A percentile compares a stretch with the other conserved stretches of the same genome.
phyloP scores from a whole-genome alignment of 2,113 vertebrate genomes.

The Lasiurus borealis region DNA sequence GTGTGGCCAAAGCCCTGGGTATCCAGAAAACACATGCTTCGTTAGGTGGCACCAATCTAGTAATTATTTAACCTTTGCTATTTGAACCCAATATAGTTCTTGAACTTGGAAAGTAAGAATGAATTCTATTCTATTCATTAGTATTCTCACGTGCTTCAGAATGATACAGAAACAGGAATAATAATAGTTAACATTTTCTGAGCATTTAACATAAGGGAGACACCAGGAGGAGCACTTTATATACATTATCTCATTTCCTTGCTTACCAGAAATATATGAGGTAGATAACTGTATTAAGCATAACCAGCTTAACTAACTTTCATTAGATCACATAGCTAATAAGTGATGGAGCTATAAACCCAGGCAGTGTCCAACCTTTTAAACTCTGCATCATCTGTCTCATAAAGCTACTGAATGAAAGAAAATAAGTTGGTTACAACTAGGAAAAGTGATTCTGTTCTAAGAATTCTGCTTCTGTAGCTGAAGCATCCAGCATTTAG shows the following conservation, averaged over 20 bases:
- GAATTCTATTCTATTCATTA: conserved; percentile 34
- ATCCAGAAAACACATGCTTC: neutral
- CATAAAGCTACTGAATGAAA: neutral
- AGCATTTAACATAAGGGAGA: neutral
- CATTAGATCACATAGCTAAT: neutral
- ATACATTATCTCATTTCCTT: neutral
- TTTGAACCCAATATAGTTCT: neutral
- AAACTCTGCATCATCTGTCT: neutral
- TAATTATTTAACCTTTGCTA: conserved; percentile 45
- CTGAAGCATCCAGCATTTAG: neutral
- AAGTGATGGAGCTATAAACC: neutral
- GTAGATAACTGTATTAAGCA: neutral
- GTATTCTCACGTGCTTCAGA: conserved; percentile 3
- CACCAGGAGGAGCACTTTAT: neutral
- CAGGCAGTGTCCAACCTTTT: neutral
- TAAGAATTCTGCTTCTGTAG: neutral
- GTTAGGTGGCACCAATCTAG: neutral
- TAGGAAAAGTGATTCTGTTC: neutral
- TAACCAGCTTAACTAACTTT: neutral
- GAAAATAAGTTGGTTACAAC: neutral
- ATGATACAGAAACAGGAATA: neutral
- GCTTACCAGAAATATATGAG: neutral
- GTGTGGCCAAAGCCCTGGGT: neutral
- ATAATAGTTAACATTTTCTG: neutral
- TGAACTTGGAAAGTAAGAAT: conserved; percentile 54